Base-by-base conservation (phyloP, 2,888 invertebrate genomes). In the Frankliniella fusca region DNA sequence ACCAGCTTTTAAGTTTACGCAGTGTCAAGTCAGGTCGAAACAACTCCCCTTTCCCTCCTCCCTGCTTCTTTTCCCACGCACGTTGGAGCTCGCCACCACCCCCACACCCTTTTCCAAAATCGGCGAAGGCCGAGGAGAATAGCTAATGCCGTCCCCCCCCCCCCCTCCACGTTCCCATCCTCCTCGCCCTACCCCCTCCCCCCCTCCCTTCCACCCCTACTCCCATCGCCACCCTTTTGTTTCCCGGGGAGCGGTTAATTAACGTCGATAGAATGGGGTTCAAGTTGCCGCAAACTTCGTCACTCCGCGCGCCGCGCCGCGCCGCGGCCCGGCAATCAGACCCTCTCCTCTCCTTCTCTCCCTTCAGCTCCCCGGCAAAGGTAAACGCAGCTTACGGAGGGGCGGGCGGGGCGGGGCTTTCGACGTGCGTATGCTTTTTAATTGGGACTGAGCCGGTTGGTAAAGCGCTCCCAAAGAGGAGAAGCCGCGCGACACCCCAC, bases 241-340 rank as follows among this genome's bases (percentile, higher is more conserved):
- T 61, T 15, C 61, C n/a, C 61, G 11, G 61, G n/a, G 15, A 61
- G 61, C 61, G 61, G 61, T 61, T 61, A 61, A 61, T 61, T 61
- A 61, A 61, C 61, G 61, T 18, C 15, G 61, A n/a, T 20, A 7
- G 18, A n/a, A 61, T 20, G 18, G 61, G 61, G 61, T 61, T 61
- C 61, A 61, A 61, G 61, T 61, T 61, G 11, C 61, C 61, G 61
- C 61, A 61, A 61, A 61, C 61, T 61, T 61, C 61, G 61, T 61
- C 61, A 61, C 61, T 61, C 61, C 20, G n/a, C 61, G 38, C 38
- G 5, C 38, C 38, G 38, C 38, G 38, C 38, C 38, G 38, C 38
- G 38, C 38, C 38, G 38, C 38, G 38, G 3, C 38, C 2, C 38
- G 38, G 38, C 38, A 38, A 38, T 38, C 38, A 38, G 38, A 38